A percentile compares a stretch with the other conserved stretches of the same genome.
These are phyloP conservation scores for Seriola rivoliana DNA, from an alignment of 2,113 vertebrate genomes.

Conservation along the genomic window DNA sequence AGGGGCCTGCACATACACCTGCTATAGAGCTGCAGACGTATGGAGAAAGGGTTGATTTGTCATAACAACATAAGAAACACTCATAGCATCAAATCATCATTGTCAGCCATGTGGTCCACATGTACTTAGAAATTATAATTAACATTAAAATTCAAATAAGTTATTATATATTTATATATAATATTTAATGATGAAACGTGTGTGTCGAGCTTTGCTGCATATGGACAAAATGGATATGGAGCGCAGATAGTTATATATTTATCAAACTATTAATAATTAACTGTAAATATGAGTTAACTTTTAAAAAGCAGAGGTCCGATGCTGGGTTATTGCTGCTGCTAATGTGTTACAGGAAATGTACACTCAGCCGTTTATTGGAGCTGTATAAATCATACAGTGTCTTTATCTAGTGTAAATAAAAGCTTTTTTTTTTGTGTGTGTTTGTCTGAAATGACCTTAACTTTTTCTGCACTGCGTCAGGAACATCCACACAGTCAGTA, in stretches of 20 bases:
- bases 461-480: neutral
- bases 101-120: too few relatives aligned
- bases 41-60: neutral
- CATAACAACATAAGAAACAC: neutral
- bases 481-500: neutral
- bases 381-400: neutral
- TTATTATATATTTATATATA: too few relatives aligned
- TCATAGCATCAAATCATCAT: neutral
- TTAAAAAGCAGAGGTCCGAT: neutral
- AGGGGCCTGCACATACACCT: too few relatives aligned
- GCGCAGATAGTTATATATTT: slow-evolving; percentile 28
- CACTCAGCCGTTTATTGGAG: slow-evolving; percentile 18
- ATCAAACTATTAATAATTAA: slow-evolving; percentile 58
- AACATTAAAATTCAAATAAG: neutral
- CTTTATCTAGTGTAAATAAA: slow-evolving; percentile 48
- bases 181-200: neutral
- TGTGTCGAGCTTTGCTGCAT: neutral
- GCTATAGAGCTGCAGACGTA: neutral
- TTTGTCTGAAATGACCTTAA: neutral
- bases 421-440: neutral
- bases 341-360: slow-evolving; percentile 41
- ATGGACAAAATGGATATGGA: neutral
- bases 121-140: neutral
- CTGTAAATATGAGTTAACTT: neutral
- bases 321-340: neutral